Base-by-base conservation (phyloP, 2,797 vertebrate genomes). In the Varecia variegata region DNA sequence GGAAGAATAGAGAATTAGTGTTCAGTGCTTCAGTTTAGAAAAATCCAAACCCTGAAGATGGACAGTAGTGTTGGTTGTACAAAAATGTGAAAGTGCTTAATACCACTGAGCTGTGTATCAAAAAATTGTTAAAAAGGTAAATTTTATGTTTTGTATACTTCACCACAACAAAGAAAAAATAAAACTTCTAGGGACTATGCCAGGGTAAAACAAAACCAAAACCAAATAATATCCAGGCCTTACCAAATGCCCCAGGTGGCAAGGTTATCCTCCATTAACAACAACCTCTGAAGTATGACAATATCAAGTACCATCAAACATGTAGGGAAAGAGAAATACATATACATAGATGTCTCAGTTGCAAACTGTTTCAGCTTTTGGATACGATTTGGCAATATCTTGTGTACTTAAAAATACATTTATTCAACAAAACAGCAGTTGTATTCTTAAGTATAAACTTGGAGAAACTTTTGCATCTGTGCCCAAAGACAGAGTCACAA, bases 1-100 rank as follows among this genome's bases (percentile, higher is more conserved):
- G 5, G 1, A 7, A 4, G 15, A 4, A 20, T 38, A 13, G 3
- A 7, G 7, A 7, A 5, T 32, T 79, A 27, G 17, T 70, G 18
- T 62, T 84, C 32, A 76, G 18, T 25, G 32, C 62, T 81, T 84
- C 38, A 40, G 3, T 52, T 94, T 25, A 35, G 1, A 35, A 91
- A 88, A 5, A 74, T 54, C 2, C 60, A 73, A 43, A 7, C 23
- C 58, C 25, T 60, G 20, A 47, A 80, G 27, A 79, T 47, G 3
- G 12, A 58, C 20, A n/a, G 23, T 77, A 20, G 10, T 56, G 0
- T 60, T 17, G 5, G 1, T 52, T 88, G 20, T n/a, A 38, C 6
- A 43, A 67, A 47, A 60, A 38, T 10, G 3, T n/a, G 18, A 58
- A 32, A 50, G 62, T 32, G 73, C 25, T 32, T 65, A 67, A 14